phyloP scores from a whole-genome alignment of 1,140 invertebrate species.

The Monomorium pharaonis region DNA sequence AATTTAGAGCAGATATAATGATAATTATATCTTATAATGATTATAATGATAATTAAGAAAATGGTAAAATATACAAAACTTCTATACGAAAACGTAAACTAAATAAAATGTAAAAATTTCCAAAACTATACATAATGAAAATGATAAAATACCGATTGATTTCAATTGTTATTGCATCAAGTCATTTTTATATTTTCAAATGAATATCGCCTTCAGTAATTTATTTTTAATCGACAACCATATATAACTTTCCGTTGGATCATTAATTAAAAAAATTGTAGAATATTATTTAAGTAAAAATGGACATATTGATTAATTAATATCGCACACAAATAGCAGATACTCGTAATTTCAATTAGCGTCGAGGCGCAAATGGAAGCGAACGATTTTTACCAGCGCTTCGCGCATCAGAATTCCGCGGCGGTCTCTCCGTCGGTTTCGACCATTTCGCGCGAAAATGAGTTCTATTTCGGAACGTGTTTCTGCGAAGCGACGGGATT shows the following conservation, averaged over 20 bases:
- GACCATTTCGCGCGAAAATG: not conserved
- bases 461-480: conserved; percentile 18
- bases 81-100: not conserved
- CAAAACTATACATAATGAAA: not conserved
- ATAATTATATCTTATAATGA: too few species aligned
- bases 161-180: not conserved
- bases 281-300: not conserved
- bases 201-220: not conserved
- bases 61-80: not conserved
- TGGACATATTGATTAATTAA: not conserved
- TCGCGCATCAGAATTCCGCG: not conserved
- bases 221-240: not conserved
- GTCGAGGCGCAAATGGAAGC: not conserved
- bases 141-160: not conserved
- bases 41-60: conserved; percentile 28
- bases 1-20: not conserved
- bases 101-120: not conserved
- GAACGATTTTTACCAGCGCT: not conserved
- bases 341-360: not conserved
- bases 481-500: conserved; percentile 15
- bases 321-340: not conserved
- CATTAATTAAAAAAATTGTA: conserved; percentile 2
- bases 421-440: not conserved
- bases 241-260: not conserved
- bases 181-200: not conserved